Percentiles rank a stretch among this genome's conserved stretches.
Conservation (phyloP, 92 coral and sea anemone species). For the Plumapathes pennacea region DNA sequence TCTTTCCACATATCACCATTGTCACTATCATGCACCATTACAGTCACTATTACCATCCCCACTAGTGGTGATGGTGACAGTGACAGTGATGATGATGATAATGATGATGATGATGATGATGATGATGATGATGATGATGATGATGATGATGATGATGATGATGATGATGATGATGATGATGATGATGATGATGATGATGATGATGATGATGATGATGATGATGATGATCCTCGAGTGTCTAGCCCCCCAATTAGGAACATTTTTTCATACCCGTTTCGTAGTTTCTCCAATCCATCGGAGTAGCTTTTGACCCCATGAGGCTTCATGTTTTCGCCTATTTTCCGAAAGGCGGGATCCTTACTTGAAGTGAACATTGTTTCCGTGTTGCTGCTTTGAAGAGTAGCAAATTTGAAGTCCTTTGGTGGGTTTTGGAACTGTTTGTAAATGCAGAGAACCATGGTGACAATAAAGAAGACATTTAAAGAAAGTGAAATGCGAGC, state of each 20-base stretch:
- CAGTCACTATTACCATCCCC: background rate
- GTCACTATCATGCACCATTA: too few species aligned
- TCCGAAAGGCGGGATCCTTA: conserved; percentile 38
- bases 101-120: background rate
- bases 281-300: conserved; percentile 38
- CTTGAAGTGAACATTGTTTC: conserved; percentile 62
- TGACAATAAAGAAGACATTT: too few species aligned
- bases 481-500: too few species aligned
- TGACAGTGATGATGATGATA: background rate
- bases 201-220: too few species aligned
- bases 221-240: too few species aligned
- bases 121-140: background rate
- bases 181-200: too few species aligned
- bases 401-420: conserved; percentile 59
- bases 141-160: background rate
- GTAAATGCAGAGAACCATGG: too few species aligned
- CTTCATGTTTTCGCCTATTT: conserved; percentile 63
- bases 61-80: background rate
- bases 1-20: too few species aligned
- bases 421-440: conserved; percentile 55
- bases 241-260: too few species aligned
- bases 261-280: conserved; percentile 47
- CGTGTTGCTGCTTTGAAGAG: conserved; percentile 60
- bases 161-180: too few species aligned
- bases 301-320: conserved; percentile 45